Evolutionary conservation across 2,113 vertebrate species (phyloP), one percentile per base, ranked within the genome.

Genomic region (Cyphomyrus plagiostoma): DNA sequence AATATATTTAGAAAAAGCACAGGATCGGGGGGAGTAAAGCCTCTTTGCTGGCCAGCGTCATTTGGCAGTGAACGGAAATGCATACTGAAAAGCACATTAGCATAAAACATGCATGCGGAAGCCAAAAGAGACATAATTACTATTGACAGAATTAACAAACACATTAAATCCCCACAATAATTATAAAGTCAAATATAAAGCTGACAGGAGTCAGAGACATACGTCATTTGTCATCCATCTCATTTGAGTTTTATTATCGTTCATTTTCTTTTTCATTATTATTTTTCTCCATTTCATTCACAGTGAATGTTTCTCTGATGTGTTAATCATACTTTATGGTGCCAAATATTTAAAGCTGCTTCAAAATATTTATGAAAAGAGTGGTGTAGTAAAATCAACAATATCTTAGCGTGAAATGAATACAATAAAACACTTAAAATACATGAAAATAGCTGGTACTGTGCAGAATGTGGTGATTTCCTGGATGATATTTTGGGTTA

Each of bases 131-230:
- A 94, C 93, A 90, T 95, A 93, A 96, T 95, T 95, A 94, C 93
- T 95, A 95, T 95, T 95, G 95, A 96, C 95, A 95, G 94, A 96
- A 95, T 95, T 94, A 95, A 95, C 95, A 95, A 95, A 95, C 95
- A 94, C 94, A 93, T 94, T 94, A 95, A 95, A 94, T 94, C 94
- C 93, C 93, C 88, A 92, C 94, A 94, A 95, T 95, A 94, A 96
- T 96, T 95, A 94, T 90, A 95, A 95, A 95, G 93, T 94, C 94
- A 94, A 93, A 95, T 94, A 92, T 94, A 94, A 93, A 94, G 95
- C 90, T 91, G 92, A 92, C 93, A 93, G 88, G 91, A 91, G 93
- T 92, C 92, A 90, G 90, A 89, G 92, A 93, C 93, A 93, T 92
- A 92, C 93, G 92, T 94, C 92, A 92, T 95, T 95, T 94, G 94